Percentiles rank a stretch among this genome's conserved stretches.
phyloP scores from a whole-genome alignment of 2,797 vertebrate species.

The Coilia nasus region DNA sequence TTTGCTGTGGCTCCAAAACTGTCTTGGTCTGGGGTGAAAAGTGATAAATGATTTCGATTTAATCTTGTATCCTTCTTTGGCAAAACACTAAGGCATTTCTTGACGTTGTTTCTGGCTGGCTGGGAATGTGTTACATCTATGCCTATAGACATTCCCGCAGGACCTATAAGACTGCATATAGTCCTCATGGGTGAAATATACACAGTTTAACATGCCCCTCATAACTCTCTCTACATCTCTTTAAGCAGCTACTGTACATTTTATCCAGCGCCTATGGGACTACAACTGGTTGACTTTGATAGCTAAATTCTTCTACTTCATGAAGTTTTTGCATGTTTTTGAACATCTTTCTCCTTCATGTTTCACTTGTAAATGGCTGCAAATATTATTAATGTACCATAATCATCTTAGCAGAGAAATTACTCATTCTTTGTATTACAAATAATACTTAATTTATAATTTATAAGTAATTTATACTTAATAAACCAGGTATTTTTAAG shows the following conservation, averaged over 20 bases:
- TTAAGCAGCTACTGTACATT: neutral
- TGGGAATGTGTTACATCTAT: neutral
- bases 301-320: neutral
- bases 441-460: too few relatives aligned
- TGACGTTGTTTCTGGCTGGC: neutral
- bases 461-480: neutral
- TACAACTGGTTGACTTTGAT: neutral
- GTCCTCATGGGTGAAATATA: neutral
- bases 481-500: neutral
- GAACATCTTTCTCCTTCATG: neutral
- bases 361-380: neutral
- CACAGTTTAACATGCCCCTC: neutral
- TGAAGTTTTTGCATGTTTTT: neutral
- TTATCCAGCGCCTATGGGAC: neutral
- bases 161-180: neutral
- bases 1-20: neutral
- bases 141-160: neutral
- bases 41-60: neutral
- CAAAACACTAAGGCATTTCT: neutral
- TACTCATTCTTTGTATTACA: neutral
- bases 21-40: too few relatives aligned
- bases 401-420: neutral
- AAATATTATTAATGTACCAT: neutral
- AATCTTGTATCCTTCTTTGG: constrained; percentile 1
- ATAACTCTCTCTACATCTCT: neutral